Evolutionary conservation across 2,888 invertebrate species (phyloP), one percentile per base, ranked within the genome.

Genomic region (Dusona sp.): DNA sequence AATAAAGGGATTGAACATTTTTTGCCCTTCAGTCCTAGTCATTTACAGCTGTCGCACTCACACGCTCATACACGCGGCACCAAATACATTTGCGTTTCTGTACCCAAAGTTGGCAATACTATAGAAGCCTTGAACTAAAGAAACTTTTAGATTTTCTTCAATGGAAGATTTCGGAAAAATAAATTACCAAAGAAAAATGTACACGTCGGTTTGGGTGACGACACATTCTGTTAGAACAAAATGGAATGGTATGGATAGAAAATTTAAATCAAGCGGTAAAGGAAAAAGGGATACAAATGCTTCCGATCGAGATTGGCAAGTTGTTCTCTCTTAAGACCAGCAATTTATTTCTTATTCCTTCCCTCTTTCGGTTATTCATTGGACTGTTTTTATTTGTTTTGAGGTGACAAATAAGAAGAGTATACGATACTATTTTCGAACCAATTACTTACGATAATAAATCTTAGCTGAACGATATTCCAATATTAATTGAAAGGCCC

Each of bases 151-250:
- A 51, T 54, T 36, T 51, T n/a, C 51, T 19, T 73, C 51, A 19
- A 36, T 13, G n/a, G 8, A n/a, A 51, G 33, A 51, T 38, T 73
- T 33, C 38, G 7, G 25, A 25, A 22, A 33, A 54, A 73, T 61
- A 48, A 70, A 70, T 73, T n/a, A 51, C 57, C 51, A 7, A 38
- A 75, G 45, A 75, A 45, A 75, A 64, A 75, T 75, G 42, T 64
- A 75, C 19, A 13, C 36, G 75, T 45, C 61, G 45, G 61, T 64
- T 42, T 45, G 19, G 73, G 22, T n/a, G 61, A 45, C 61, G 61
- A 75, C 42, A 64, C 61, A 64, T 75, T 42, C 64, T 64, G 19
- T 75, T 33, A n/a, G n/a, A 19, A 64, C 45, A 8, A 42, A 68
- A 38, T 19, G 45, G 25, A 25, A 72, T 48, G 29, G 48, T 16